These are phyloP conservation scores for Aurelia aurita DNA, from an alignment of 30 jellyfish, hydroid and myxozoan genomes.

Conservation along the genomic window DNA sequence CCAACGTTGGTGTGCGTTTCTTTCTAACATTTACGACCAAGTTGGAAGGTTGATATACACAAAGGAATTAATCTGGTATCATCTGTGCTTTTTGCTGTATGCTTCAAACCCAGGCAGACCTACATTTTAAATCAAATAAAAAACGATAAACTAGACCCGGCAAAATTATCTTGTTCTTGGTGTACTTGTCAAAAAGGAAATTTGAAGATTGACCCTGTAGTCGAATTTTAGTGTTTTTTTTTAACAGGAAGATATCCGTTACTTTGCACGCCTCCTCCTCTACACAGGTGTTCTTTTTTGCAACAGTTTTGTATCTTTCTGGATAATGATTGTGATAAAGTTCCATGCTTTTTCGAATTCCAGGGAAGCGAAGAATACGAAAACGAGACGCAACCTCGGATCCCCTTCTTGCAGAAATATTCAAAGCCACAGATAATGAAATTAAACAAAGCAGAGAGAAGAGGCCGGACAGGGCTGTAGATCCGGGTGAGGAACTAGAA, in stretches of 20 bases:
- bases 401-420: slow-evolving; percentile 73
- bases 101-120: too few species aligned
- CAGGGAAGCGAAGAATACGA: slow-evolving; percentile 64
- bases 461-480: slow-evolving; percentile 75
- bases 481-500: slow-evolving; percentile 75
- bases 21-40: too few species aligned
- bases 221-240: neutral
- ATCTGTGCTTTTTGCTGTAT: too few species aligned
- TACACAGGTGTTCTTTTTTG: too few species aligned
- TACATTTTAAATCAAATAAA: too few species aligned
- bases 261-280: neutral
- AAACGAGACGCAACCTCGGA: slow-evolving; percentile 77
- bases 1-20: too few species aligned
- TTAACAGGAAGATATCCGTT: too few species aligned
- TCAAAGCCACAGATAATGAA: slow-evolving; percentile 56
- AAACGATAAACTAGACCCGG: too few species aligned
- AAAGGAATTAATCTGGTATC: too few species aligned
- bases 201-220: neutral
- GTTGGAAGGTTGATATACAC: too few species aligned
- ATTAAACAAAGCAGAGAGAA: slow-evolving; percentile 46
- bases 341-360: neutral
- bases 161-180: too few species aligned
- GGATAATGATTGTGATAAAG: neutral
- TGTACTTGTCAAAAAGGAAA: neutral
- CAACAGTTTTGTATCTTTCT: neutral